phyloP scores from a whole-genome alignment of 2,113 vertebrate species.

The Anarrhichthys ocellatus region DNA sequence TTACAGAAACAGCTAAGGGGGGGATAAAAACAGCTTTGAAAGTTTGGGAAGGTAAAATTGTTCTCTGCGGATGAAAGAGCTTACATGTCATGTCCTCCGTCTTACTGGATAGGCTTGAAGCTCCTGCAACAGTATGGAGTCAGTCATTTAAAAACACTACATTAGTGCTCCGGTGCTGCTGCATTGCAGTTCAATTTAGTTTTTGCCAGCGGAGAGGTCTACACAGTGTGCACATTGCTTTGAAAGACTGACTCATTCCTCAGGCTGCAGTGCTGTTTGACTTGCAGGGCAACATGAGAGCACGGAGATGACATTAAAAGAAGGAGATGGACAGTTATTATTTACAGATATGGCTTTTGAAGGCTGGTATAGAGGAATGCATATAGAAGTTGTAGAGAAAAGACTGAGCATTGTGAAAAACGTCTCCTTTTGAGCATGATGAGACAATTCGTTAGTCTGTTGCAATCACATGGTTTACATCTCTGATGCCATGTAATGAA shows the following conservation, averaged over 20 bases:
- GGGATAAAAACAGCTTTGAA: slow-evolving; percentile 4
- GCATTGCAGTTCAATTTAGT: slow-evolving; percentile 56
- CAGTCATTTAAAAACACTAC: slow-evolving; percentile 36
- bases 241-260: slow-evolving; percentile 52
- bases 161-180: slow-evolving; percentile 20
- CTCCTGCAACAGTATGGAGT: slow-evolving; percentile 26
- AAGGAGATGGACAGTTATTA: slow-evolving; percentile 25
- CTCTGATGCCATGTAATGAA: background rate
- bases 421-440: slow-evolving; percentile 3
- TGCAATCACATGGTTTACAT: background rate
- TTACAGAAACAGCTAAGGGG: slow-evolving; percentile 15
- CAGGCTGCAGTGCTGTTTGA: slow-evolving; percentile 26
- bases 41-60: slow-evolving; percentile 31
- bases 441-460: slow-evolving; percentile 2
- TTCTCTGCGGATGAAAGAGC: slow-evolving; percentile 28
- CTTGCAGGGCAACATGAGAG: slow-evolving; percentile 19
- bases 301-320: slow-evolving; percentile 22
- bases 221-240: slow-evolving; percentile 38
- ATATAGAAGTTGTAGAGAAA: background rate
- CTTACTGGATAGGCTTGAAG: slow-evolving; percentile 2
- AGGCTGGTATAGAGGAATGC: slow-evolving; percentile 6
- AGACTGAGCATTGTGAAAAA: background rate
- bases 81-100: slow-evolving; percentile 27
- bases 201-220: slow-evolving; percentile 41
- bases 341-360: slow-evolving; percentile 25